Conservation (phyloP, 2,113 vertebrate species). For the Perca flavescens region DNA sequence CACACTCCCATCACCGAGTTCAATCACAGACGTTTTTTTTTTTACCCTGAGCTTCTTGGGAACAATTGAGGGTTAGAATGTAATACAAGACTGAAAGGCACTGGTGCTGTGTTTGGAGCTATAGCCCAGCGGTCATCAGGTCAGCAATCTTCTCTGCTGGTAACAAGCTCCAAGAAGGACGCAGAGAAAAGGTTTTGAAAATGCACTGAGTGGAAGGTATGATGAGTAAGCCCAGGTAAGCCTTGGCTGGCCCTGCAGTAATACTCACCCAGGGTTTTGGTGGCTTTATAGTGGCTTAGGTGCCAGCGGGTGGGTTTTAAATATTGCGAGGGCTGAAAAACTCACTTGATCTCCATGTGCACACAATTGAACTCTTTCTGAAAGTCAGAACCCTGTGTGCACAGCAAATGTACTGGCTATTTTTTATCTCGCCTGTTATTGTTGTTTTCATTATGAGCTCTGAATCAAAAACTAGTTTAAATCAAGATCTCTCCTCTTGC, state of each 20-base stretch:
- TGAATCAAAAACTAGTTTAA: too few relatives aligned
- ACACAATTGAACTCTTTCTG: constrained; percentile 33
- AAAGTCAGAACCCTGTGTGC: not conserved
- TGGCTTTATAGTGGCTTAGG: constrained; percentile 43
- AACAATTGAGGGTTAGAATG: constrained; percentile 29
- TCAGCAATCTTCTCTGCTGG: constrained; percentile 55
- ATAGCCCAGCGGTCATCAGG: constrained; percentile 21
- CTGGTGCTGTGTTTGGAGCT: constrained; percentile 24
- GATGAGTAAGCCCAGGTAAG: constrained; percentile 50
- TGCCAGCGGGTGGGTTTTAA: constrained; percentile 52
- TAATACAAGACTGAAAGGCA: constrained; percentile 25
- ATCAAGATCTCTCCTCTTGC: not conserved
- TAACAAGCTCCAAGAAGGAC: constrained; percentile 9
- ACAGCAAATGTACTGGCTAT: not conserved
- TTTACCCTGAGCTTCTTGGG: constrained; percentile 7
- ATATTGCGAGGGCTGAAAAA: constrained; percentile 42
- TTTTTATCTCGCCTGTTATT: not conserved
- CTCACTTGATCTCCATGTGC: constrained; percentile 47
- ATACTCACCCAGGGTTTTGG: constrained; percentile 34
- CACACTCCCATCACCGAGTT: not conserved
- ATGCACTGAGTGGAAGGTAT: constrained; percentile 15
- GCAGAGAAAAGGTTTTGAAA: constrained; percentile 26
- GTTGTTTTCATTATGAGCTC: too few relatives aligned
- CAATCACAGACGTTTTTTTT: constrained; percentile 29
- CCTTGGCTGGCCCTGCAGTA: constrained; percentile 18